Conservation (phyloP, 2,888 invertebrate genomes). For the Pocota personata region DNA sequence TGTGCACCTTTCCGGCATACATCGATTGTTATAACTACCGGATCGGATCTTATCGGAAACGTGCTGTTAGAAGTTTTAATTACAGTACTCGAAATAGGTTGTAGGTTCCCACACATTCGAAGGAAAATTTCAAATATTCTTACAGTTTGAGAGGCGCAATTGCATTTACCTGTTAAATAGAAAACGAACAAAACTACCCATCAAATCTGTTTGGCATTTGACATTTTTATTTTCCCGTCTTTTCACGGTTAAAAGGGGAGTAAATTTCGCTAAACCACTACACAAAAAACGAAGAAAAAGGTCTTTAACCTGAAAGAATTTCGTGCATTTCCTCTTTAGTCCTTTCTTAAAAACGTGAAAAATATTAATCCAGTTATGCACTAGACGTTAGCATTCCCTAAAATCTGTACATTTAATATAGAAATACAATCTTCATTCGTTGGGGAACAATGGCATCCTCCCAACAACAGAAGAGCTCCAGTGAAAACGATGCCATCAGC, state of each 20-base stretch:
- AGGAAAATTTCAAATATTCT: background rate
- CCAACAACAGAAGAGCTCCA: constrained; percentile 51
- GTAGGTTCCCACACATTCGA: background rate
- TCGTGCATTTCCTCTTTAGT: constrained; percentile 32
- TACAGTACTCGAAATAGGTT: no score
- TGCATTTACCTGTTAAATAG: background rate
- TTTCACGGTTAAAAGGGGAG: constrained; percentile 36
- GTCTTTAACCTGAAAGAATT: constrained; percentile 65
- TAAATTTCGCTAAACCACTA: constrained; percentile 51
- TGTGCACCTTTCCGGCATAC: no score
- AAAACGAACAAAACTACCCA: constrained; percentile 36
- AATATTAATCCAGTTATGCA: background rate
- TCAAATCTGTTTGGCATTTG: constrained; percentile 53
- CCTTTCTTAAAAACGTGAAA: background rate
- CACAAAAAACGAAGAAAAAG: constrained; percentile 57
- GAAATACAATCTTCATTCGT: background rate
- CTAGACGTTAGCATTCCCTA: background rate
- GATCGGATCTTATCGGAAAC: no score
- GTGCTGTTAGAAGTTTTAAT: no score
- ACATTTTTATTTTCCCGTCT: constrained; percentile 44
- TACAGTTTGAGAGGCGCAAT: background rate
- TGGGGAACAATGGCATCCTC: constrained; percentile 66
- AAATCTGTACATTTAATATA: background rate
- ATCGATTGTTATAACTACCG: no score
- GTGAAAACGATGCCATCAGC: constrained; percentile 51